A percentile compares a stretch with the other conserved stretches of the same genome.
These are phyloP conservation scores for Raja brachyura DNA, from an alignment of 2,113 vertebrate species.

Conservation along the genomic window DNA sequence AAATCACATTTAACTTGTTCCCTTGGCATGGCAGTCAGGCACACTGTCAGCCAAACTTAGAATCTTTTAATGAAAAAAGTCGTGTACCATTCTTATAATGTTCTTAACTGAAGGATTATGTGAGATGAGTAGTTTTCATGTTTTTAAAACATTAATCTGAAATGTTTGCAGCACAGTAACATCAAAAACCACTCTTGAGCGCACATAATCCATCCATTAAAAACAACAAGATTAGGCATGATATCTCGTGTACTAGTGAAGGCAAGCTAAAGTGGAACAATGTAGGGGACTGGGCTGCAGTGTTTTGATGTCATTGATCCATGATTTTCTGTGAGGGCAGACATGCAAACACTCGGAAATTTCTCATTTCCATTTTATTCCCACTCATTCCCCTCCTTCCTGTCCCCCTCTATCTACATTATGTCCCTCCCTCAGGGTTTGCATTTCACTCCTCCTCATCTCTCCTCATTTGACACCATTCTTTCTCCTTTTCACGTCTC, in stretches of 20 bases:
- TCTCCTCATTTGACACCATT: too few relatives aligned
- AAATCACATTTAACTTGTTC: neutral
- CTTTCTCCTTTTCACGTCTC: too few relatives aligned
- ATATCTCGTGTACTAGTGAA: neutral
- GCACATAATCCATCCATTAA: neutral
- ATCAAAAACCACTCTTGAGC: neutral
- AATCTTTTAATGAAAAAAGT: neutral
- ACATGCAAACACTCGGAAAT: too few relatives aligned
- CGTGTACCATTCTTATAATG: neutral
- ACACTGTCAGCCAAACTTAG: neutral
- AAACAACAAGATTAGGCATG: neutral
- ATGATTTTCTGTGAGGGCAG: too few relatives aligned
- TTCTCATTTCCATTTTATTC: too few relatives aligned
- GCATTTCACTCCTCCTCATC: too few relatives aligned
- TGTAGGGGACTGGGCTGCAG: too few relatives aligned
- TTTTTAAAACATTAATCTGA: neutral
- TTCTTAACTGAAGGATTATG: neutral
- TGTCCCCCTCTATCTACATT: too few relatives aligned
- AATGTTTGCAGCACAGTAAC: neutral
- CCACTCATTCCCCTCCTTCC: too few relatives aligned
- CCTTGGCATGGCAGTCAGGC: neutral
- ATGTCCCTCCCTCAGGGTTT: too few relatives aligned
- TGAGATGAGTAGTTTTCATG: neutral
- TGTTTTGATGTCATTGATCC: too few relatives aligned
- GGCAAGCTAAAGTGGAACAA: too few relatives aligned